Evolutionary conservation across 2,113 vertebrate species (phyloP).

Genomic region (Burhinus oedicnemus): DNA sequence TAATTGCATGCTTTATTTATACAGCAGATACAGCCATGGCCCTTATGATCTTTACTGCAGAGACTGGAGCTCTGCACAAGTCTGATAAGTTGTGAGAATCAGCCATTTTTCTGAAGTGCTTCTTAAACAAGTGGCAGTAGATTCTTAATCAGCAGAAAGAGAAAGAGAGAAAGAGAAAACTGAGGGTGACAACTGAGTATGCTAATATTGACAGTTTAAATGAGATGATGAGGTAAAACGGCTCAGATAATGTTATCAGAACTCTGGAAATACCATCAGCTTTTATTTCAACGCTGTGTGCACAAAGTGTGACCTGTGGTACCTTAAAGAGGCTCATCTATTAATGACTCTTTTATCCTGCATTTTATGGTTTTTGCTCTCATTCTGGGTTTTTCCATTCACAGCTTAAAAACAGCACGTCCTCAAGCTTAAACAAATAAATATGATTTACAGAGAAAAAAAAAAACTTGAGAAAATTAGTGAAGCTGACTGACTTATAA

Average conservation of each 20-base stretch:
- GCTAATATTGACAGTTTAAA: neutral
- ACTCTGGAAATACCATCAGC: neutral
- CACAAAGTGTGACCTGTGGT: neutral
- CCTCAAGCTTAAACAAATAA: conserved; percentile 31
- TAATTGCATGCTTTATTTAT: neutral
- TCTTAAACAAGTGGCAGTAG: neutral
- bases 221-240: neutral
- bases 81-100: neutral
- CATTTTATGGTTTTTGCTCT: neutral
- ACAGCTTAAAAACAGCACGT: neutral
- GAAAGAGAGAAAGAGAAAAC: neutral
- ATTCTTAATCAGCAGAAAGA: neutral
- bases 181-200: neutral
- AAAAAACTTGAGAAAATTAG: neutral
- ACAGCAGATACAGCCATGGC: neutral
- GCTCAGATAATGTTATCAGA: neutral
- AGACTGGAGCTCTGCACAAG: neutral
- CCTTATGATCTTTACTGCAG: neutral
- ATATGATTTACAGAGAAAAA: conserved; percentile 10
- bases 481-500: neutral
- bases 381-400: neutral
- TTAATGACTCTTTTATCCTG: neutral
- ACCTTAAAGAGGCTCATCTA: neutral
- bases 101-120: neutral
- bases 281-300: neutral